A percentile compares a stretch with the other conserved stretches of the same genome.
Evolutionary conservation across 2,888 invertebrate genomes (phyloP).

Genomic region (Nudaria mundana): DNA sequence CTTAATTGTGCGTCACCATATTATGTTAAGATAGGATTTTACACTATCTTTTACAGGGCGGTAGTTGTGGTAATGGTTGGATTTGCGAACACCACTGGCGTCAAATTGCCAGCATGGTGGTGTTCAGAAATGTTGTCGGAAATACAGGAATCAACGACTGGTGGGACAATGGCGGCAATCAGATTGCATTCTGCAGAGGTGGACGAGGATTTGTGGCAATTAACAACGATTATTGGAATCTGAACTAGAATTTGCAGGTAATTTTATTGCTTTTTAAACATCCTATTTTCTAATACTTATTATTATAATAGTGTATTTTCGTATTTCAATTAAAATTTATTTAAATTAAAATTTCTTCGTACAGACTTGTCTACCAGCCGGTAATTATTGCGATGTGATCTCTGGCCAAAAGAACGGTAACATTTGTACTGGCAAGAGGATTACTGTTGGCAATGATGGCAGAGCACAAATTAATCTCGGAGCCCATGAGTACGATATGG

Average conservation of each 20-base stretch:
- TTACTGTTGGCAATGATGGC: constrained; percentile 82
- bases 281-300: background rate
- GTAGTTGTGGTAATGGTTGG: constrained; percentile 87
- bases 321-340: background rate
- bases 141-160: constrained; percentile 82
- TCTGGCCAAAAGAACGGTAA: constrained; percentile 82
- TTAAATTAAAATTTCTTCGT: constrained; percentile 12
- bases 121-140: constrained; percentile 86
- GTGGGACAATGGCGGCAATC: constrained; percentile 91
- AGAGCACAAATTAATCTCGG: constrained; percentile 79
- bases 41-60: constrained; percentile 60
- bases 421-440: constrained; percentile 83
- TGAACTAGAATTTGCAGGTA: constrained; percentile 83
- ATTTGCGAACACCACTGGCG: constrained; percentile 93
- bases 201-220: constrained; percentile 88
- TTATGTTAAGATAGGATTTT: background rate
- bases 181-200: constrained; percentile 92
- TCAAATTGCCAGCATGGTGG: constrained; percentile 89
- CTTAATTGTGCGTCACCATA: no score
- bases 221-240: constrained; percentile 83
- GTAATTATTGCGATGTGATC: constrained; percentile 92
- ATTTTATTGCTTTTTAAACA: background rate
- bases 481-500: constrained; percentile 82
- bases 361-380: constrained; percentile 86
- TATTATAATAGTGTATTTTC: no score